A percentile compares a stretch with the other conserved stretches of the same genome.
Conservation (phyloP, 35 echinoderm and acorn worm genomes). For the Ptychodera flava region DNA sequence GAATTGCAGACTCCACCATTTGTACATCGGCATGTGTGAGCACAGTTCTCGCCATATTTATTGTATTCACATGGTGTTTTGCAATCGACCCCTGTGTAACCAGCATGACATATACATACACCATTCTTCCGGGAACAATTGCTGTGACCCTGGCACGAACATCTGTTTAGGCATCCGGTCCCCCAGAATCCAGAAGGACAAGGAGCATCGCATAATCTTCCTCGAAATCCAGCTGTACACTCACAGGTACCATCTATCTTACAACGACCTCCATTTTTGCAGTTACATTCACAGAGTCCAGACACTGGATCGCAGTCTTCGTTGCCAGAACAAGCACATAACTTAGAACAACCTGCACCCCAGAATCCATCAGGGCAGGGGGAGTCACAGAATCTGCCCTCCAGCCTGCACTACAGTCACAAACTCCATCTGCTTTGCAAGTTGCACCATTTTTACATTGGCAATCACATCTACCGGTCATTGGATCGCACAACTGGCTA, state of each 20-base stretch:
- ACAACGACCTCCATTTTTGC: slow-evolving; percentile 68
- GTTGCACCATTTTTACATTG: slow-evolving; percentile 40
- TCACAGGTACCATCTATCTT: slow-evolving; percentile 43
- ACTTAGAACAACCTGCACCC: slow-evolving; percentile 34
- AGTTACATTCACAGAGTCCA: slow-evolving; percentile 25
- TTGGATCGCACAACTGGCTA: too few relatives aligned
- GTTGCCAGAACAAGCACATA: slow-evolving; percentile 49
- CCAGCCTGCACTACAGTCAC: slow-evolving; percentile 68
- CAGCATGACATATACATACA: too few relatives aligned
- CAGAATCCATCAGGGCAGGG: slow-evolving; percentile 49
- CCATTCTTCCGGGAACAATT: slow-evolving; percentile 14
- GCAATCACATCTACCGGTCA: too few relatives aligned
- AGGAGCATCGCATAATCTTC: too few relatives aligned
- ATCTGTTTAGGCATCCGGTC: too few relatives aligned
- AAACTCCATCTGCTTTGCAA: slow-evolving; percentile 59
- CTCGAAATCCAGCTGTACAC: too few relatives aligned
- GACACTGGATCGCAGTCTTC: slow-evolving; percentile 35
- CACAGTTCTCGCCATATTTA: not conserved
- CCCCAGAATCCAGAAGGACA: too few relatives aligned
- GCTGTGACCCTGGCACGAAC: slow-evolving; percentile 50
- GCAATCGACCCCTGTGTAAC: slow-evolving; percentile 52
- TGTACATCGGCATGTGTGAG: not conserved
- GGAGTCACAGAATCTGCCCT: slow-evolving; percentile 44
- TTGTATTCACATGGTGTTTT: not conserved
- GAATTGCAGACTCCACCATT: not conserved